Conservation (phyloP, 2,113 vertebrate species). For the Cyprinodon brontotheroides region DNA sequence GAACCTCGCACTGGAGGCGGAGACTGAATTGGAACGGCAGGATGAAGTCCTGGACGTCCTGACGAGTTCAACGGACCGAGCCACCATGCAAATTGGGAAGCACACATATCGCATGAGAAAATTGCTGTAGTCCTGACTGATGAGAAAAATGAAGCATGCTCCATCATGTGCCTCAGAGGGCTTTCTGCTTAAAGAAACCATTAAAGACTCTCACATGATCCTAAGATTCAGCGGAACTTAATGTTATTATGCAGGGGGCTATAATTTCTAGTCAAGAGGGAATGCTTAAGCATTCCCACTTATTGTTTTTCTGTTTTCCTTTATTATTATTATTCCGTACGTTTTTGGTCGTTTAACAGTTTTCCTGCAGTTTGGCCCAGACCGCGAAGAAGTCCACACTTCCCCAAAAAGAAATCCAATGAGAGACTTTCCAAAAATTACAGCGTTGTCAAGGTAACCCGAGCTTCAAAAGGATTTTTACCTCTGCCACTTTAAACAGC, state of each 20-base stretch:
- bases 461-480: too few relatives aligned
- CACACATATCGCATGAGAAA: constrained; percentile 86
- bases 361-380: too few relatives aligned
- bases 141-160: constrained; percentile 11
- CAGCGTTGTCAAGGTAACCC: too few relatives aligned
- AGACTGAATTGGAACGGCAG: constrained; percentile 90
- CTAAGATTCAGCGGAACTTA: neutral
- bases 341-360: too few relatives aligned
- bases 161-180: constrained; percentile 13
- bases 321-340: too few relatives aligned
- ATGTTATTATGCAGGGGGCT: neutral
- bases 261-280: neutral
- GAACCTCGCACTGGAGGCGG: constrained; percentile 87
- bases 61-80: constrained; percentile 80
- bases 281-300: neutral
- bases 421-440: too few relatives aligned
- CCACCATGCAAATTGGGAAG: constrained; percentile 83
- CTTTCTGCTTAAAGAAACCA: neutral
- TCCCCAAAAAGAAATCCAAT: too few relatives aligned
- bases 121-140: constrained; percentile 77
- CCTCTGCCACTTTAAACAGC: too few relatives aligned
- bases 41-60: constrained; percentile 87
- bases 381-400: too few relatives aligned
- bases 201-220: neutral
- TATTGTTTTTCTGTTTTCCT: too few relatives aligned